Evolutionary conservation across 2,888 invertebrate genomes (phyloP).

Genomic region (Pristionchus entomophagus): DNA sequence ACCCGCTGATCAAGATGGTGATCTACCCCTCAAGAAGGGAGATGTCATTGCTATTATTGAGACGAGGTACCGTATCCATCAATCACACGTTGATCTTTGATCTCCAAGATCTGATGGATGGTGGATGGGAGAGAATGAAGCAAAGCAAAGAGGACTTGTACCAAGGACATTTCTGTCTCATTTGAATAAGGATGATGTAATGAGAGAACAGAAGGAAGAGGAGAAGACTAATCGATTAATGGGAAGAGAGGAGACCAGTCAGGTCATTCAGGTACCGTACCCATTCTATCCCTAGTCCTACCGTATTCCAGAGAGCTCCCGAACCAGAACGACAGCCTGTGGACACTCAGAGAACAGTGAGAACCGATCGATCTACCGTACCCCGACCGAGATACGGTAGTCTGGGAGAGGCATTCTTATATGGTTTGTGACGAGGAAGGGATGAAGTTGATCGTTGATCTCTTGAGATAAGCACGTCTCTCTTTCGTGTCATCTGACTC

Average conservation of each 20-base stretch:
- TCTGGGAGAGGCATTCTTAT: conserved; percentile 42
- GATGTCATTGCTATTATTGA: conserved; percentile 55
- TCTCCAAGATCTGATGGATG: conserved; percentile 59
- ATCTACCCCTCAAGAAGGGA: conserved; percentile 58
- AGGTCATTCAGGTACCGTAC: not conserved
- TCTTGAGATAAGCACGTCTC: conserved; percentile 58
- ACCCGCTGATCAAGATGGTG: conserved; percentile 52
- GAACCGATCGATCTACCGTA: conserved; percentile 6
- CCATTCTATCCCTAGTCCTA: not conserved
- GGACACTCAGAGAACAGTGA: not conserved
- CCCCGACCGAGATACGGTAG: conserved; percentile 28
- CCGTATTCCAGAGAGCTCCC: not conserved
- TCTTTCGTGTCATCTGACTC: conserved; percentile 63
- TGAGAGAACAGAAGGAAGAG: conserved; percentile 21
- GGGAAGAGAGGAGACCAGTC: conserved; percentile 21
- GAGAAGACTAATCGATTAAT: conserved; percentile 35
- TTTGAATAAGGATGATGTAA: conserved; percentile 41
- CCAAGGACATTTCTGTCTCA: conserved; percentile 62
- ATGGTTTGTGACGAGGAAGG: not conserved
- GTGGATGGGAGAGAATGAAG: conserved; percentile 61
- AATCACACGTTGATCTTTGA: not conserved
- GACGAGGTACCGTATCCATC: conserved; percentile 52
- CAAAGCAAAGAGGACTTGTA: conserved; percentile 58
- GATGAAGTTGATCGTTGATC: not conserved
- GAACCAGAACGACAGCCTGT: not conserved